Evolutionary conservation across 2,888 invertebrate genomes (phyloP).

Genomic region (Calephelis perditalis): DNA sequence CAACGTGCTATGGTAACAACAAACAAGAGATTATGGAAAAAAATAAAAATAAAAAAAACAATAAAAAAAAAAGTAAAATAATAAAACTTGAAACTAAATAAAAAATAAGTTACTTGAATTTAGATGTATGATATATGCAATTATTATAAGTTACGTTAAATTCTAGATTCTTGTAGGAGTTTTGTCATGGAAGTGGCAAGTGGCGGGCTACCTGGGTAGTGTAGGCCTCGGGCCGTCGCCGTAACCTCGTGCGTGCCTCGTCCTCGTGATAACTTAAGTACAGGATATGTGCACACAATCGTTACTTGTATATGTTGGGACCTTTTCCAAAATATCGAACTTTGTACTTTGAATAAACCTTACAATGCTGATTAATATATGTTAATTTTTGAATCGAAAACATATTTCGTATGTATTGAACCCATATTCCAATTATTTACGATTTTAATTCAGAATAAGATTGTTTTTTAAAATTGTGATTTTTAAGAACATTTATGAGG

Average conservation of each 20-base stretch:
- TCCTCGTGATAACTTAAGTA: constrained; percentile 66
- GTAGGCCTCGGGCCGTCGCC: constrained; percentile 34
- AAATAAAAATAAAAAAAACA: constrained; percentile 55
- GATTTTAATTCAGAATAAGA: constrained; percentile 1
- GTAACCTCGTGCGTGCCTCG: constrained; percentile 52
- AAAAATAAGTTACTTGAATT: constrained; percentile 76
- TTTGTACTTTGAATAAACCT: constrained; percentile 43
- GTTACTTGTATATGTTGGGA: constrained; percentile 44
- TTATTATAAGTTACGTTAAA: constrained; percentile 73
- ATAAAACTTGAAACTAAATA: constrained; percentile 75
- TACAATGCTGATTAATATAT: constrained; percentile 16
- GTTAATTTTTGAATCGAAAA: constrained; percentile 13
- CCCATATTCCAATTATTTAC: not conserved
- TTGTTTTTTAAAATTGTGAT: constrained; percentile 1
- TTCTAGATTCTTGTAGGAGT: constrained; percentile 67
- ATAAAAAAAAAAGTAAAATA: constrained; percentile 79
- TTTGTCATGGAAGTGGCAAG: constrained; percentile 46
- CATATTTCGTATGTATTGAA: not conserved
- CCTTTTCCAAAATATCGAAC: constrained; percentile 51
- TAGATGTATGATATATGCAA: constrained; percentile 77
- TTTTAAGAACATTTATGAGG: not conserved
- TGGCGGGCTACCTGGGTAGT: constrained; percentile 39
- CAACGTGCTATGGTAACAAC: constrained; percentile 77
- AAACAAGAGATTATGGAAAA: constrained; percentile 79
- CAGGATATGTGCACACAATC: constrained; percentile 60